Evolutionary conservation across 2,113 vertebrate species (phyloP).

Genomic region (Hemiprocne comata): DNA sequence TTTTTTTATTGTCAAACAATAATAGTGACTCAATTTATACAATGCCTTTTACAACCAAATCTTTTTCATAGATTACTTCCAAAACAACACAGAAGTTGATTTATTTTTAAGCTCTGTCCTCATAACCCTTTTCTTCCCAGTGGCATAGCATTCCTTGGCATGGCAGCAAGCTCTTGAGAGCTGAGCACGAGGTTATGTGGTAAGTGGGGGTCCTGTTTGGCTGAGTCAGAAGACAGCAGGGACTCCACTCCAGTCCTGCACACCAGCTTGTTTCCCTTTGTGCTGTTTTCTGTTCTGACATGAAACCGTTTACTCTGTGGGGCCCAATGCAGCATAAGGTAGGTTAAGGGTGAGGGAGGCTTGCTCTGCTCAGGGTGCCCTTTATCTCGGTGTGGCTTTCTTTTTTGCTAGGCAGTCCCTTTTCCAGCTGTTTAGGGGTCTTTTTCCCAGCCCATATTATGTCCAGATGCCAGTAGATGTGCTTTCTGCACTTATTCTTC

Average conservation of each 20-base stretch:
- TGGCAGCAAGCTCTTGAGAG: neutral
- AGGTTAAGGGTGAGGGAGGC: rapidly evolving
- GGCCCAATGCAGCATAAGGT: neutral
- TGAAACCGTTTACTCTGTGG: neutral
- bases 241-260: neutral
- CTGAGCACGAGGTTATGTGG: neutral
- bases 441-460: neutral
- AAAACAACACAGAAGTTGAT: conserved; percentile 30
- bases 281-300: neutral
- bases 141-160: rapidly evolving
- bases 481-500: neutral
- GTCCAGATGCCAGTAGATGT: neutral
- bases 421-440: neutral
- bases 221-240: neutral
- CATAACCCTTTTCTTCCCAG: neutral
- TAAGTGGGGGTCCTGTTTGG: neutral
- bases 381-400: neutral
- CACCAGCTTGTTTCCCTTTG: neutral
- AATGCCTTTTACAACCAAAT: conserved; percentile 42
- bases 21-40: conserved; percentile 37
- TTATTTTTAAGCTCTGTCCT: conserved; percentile 43
- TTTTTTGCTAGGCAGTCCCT: neutral
- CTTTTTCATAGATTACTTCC: conserved; percentile 32
- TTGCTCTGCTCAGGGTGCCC: neutral
- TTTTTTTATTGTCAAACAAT: conserved; percentile 65